Evolutionary conservation across 2,797 vertebrate species (phyloP), one percentile per base, ranked within the genome.

Genomic region (Sebastes matsubarae): DNA sequence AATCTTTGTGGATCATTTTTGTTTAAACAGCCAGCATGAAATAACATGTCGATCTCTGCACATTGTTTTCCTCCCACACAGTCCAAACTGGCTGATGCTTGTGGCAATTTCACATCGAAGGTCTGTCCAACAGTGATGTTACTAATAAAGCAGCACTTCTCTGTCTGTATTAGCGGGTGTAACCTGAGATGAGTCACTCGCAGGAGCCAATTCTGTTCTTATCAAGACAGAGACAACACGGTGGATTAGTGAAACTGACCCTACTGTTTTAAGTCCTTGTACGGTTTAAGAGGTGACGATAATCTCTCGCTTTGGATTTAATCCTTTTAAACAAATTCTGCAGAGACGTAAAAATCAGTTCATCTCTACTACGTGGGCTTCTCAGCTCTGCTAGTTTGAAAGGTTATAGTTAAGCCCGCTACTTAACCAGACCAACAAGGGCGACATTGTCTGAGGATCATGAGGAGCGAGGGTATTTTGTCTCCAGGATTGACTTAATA

Each of bases 291-390:
- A 77, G 77, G 85, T 85, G 88, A 63, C 76, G 74, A 81, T 93
- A 90, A 92, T 92, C 89, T 75, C 77, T 46, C 18, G 30, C 71
- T 61, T 88, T 70, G 30, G 38, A 57, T 90, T 83, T 87, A 90
- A 89, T 91, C 85, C 81, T 76, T 87, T 89, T 85, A 89, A 89
- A 88, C 57, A 36, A 63, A 84, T 82, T 81, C 59, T 83, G 63
- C 14, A 14, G 67, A 65, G 29, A 46, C 80, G 50, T 22, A 38
- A 79, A 79, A 72, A 63, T 61, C 58, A 64, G 12, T 71, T 38
- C 24, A 68, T 46, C 71, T 63, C 42, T 16, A 12, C 65, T 61
- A 32, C 5, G 2, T 27, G 50, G 72, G 63, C 65, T 61, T 81
- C 70, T 76, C 59, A 67, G 77, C 69, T 61, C 12, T 25, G 46